Conservation (phyloP, 1,140 invertebrate genomes). For the Neuroterus valhalla region DNA sequence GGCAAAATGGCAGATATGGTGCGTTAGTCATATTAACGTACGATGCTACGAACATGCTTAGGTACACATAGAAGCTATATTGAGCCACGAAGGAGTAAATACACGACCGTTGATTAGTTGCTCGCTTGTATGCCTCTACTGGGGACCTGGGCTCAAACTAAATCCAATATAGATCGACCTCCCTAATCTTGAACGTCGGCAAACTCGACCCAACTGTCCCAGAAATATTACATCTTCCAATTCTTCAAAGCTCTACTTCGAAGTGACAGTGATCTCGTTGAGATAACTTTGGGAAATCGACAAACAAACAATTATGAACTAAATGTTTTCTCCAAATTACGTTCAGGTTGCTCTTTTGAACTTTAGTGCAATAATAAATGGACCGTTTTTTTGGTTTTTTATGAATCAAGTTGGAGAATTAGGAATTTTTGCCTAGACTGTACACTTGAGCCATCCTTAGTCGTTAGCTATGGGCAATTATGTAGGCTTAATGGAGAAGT, state of each 20-base stretch:
- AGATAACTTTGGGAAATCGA: background rate
- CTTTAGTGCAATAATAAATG: too few relatives aligned
- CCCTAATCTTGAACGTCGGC: conserved; percentile 43
- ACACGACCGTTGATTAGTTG: conserved; percentile 62
- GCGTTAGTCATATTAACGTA: conserved; percentile 49
- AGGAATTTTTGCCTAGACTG: too few relatives aligned
- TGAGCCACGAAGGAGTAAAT: conserved; percentile 54
- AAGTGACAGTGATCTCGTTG: background rate
- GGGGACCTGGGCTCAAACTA: conserved; percentile 47
- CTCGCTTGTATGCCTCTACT: conserved; percentile 51
- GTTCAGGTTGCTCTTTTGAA: too few relatives aligned
- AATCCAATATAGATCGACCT: conserved; percentile 55
- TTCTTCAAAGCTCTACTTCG: background rate
- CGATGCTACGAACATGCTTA: conserved; percentile 30
- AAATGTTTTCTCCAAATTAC: too few relatives aligned
- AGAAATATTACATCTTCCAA: conserved; percentile 14
- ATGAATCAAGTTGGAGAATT: too few relatives aligned
- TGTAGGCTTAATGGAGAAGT: conserved; percentile 16
- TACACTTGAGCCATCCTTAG: too few relatives aligned
- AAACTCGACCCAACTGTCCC: conserved; percentile 35
- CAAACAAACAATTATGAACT: too few relatives aligned
- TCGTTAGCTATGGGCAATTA: too few relatives aligned
- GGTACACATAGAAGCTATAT: conserved; percentile 41
- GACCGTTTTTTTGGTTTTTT: too few relatives aligned
- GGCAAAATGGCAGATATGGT: conserved; percentile 37